A percentile compares a stretch with the other conserved stretches of the same genome.
Evolutionary conservation across 2,797 vertebrate species (phyloP).

Genomic region (Xenentodon cancila): DNA sequence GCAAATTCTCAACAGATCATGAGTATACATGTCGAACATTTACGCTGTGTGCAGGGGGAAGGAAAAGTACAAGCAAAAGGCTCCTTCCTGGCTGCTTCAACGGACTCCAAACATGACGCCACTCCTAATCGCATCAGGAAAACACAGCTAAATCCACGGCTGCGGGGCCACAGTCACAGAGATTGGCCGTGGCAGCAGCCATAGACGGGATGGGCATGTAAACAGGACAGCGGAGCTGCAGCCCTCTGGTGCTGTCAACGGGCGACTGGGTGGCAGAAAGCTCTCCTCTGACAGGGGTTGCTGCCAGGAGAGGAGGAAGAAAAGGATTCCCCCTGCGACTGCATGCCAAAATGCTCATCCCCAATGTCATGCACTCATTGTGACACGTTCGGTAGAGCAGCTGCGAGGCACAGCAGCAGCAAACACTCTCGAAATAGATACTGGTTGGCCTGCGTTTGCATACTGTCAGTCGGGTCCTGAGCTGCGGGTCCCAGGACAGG

Average conservation of each 20-base stretch:
- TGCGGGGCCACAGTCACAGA: constrained; percentile 64
- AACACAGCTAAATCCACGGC: constrained; percentile 57
- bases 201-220: constrained; percentile 60
- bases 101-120: constrained; percentile 76
- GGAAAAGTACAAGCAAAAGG: constrained; percentile 30
- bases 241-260: constrained; percentile 66
- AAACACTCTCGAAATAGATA: constrained; percentile 6
- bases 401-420: constrained; percentile 30
- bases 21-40: constrained; percentile 36
- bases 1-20: constrained; percentile 41
- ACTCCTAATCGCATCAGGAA: constrained; percentile 73
- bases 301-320: constrained; percentile 11
- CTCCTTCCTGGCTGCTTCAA: constrained; percentile 56
- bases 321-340: constrained; percentile 67
- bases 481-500: background rate
- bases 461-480: background rate
- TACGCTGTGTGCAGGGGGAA: constrained; percentile 7
- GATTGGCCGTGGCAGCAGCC: constrained; percentile 70
- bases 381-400: constrained; percentile 43
- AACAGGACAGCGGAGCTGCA: constrained; percentile 59
- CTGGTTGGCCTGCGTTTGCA: constrained; percentile 18
- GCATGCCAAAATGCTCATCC: constrained; percentile 54
- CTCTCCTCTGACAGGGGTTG: constrained; percentile 39
- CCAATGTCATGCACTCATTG: constrained; percentile 54
- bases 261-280: constrained; percentile 64